phyloP scores from a whole-genome alignment of 2,888 invertebrate genomes.

The Drosophila kanekoi region DNA sequence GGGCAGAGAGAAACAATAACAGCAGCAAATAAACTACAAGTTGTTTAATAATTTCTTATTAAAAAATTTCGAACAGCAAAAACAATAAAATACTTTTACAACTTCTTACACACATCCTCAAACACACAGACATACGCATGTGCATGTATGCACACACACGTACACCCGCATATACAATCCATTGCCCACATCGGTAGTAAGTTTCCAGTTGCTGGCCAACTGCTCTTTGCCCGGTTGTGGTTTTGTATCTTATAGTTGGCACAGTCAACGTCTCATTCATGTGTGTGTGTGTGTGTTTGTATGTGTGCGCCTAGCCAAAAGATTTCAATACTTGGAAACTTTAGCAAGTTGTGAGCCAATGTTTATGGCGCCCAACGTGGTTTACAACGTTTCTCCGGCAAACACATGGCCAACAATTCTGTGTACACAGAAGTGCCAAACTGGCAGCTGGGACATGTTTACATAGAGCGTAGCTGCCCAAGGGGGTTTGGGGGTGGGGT shows the following conservation, averaged over 20 bases:
- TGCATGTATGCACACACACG: not conserved
- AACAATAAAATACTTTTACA: conserved; percentile 61
- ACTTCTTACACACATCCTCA: conserved; percentile 40
- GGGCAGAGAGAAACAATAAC: conserved; percentile 10
- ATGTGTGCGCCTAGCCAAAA: conserved; percentile 42
- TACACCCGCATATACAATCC: not conserved
- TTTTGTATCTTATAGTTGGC: conserved; percentile 38
- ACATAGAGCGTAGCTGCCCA: conserved; percentile 26
- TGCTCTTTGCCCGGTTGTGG: conserved; percentile 42
- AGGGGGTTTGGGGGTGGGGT: not conserved
- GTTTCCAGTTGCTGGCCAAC: conserved; percentile 38
- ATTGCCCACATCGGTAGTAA: conserved; percentile 13
- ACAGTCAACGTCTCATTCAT: conserved; percentile 19
- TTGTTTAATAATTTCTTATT: conserved; percentile 77
- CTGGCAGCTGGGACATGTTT: conserved; percentile 67
- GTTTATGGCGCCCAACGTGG: conserved; percentile 68
- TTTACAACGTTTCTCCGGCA: conserved; percentile 51
- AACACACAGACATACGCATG: conserved; percentile 1
- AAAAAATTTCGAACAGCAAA: conserved; percentile 55
- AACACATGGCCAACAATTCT: conserved; percentile 35
- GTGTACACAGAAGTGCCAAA: conserved; percentile 56
- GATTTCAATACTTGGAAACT: conserved; percentile 71
- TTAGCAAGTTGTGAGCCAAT: conserved; percentile 67
- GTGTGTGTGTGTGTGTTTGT: conserved; percentile 12
- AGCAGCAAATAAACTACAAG: conserved; percentile 59